These are phyloP conservation scores for Drosophila orena DNA, from an alignment of 1,140 invertebrate genomes.

Conservation along the genomic window DNA sequence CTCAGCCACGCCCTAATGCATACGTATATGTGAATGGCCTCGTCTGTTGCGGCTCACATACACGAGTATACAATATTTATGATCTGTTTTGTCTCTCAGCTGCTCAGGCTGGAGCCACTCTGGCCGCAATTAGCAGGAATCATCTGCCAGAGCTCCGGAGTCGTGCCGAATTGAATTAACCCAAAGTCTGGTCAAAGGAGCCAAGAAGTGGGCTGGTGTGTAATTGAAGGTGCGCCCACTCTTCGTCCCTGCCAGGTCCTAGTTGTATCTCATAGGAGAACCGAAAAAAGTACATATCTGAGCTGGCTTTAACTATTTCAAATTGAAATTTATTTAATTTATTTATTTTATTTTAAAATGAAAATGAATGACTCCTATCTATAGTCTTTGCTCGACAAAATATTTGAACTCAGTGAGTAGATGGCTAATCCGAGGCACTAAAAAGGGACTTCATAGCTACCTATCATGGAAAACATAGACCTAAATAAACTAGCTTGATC, in stretches of 20 bases:
- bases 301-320: no score
- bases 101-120: conserved; percentile 30
- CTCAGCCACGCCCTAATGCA: conserved; percentile 50
- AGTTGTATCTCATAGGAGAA: not conserved
- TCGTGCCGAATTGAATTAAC: conserved; percentile 41
- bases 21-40: conserved; percentile 62
- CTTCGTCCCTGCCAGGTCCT: no score
- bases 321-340: no score
- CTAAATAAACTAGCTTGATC: no score
- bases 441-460: no score
- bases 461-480: no score
- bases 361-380: no score
- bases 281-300: not conserved
- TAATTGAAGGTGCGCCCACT: conserved; percentile 25
- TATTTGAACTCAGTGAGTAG: no score
- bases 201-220: not conserved
- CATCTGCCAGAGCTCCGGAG: conserved; percentile 23
- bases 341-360: no score
- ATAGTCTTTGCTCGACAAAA: no score
- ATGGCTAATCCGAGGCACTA: no score
- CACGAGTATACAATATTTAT: conserved; percentile 67
- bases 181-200: conserved; percentile 6
- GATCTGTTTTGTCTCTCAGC: conserved; percentile 60
- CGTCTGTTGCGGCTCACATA: conserved; percentile 21
- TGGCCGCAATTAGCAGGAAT: conserved; percentile 42